Conservation (phyloP, 1,140 invertebrate genomes). For the Ips typographus region DNA sequence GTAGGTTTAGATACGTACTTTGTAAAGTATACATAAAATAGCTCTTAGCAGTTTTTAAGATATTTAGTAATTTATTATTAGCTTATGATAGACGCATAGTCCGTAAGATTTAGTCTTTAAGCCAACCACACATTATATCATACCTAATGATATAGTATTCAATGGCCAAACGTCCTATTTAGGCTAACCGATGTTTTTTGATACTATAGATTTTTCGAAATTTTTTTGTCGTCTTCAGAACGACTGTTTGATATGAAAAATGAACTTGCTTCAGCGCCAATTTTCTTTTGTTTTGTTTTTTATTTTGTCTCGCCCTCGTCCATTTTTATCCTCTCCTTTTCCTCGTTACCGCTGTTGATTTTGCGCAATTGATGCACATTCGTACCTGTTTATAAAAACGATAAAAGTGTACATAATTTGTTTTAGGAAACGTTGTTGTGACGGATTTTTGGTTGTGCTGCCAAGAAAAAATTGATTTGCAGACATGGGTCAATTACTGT, state of each 20-base stretch:
- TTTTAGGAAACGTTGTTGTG: no score
- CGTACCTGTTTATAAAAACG: slow-evolving; percentile 19
- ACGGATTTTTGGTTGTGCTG: no score
- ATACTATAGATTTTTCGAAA: slow-evolving; percentile 22
- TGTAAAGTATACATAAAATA: slow-evolving; percentile 23
- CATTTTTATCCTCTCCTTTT: background rate
- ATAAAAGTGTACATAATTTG: no score
- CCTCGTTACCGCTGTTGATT: background rate
- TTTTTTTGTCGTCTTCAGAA: slow-evolving; percentile 14
- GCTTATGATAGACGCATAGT: slow-evolving; percentile 11
- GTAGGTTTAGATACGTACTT: slow-evolving; percentile 15
- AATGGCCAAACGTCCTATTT: slow-evolving; percentile 24
- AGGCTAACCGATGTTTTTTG: slow-evolving; percentile 29
- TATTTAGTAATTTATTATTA: slow-evolving; percentile 36
- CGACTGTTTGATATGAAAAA: slow-evolving; percentile 26
- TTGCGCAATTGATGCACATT: slow-evolving; percentile 7
- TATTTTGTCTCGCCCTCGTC: background rate
- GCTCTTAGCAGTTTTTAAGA: slow-evolving; percentile 30
- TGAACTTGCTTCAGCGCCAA: slow-evolving; percentile 24
- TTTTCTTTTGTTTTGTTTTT: slow-evolving; percentile 22
- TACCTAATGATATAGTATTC: slow-evolving; percentile 25
- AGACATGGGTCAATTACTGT: no score
- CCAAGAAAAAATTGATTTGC: no score
- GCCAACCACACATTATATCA: slow-evolving; percentile 20
- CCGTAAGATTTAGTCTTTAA: slow-evolving; percentile 22